Evolutionary conservation across 2,888 invertebrate species (phyloP), one percentile per base, ranked within the genome.

Genomic region (Brachypterus glaber): DNA sequence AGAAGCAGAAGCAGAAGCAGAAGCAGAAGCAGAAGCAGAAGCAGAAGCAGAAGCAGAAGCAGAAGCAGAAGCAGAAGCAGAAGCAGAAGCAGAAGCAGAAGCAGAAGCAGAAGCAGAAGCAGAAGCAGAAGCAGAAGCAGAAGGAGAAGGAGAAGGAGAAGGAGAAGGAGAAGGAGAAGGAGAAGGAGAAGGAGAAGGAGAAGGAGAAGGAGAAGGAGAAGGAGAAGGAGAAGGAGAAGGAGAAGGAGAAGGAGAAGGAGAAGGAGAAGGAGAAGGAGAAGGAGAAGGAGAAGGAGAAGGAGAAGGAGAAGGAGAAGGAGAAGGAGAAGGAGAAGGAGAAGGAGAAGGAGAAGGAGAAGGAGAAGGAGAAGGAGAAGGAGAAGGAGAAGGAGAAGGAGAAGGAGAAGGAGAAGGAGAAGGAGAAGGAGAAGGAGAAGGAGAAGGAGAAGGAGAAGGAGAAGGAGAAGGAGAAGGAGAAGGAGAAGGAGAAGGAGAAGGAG

Each of bases 381-480:
- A 3, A 67, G 66, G 5, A 55, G 64, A 12, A 67, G 67, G 1
- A 68, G 68, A 43, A 61, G 59, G 43, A 60, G 59, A 33, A 67
- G 67, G 37, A 59, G 64, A 0, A 64, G 64, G 1, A 44, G 54
- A 4, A 62, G 62, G 2, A 64, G 62, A 9, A 51, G 52, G n/a
- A 48, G 50, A 0, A 48, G 53, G 14, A 49, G 58, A 7, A 55
- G 59, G 1, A 63, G 59, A 11, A 53, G 66, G 13, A 60, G 69
- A 16, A 68, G 69, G 2, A 60, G 60, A 39, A 67, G 69, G 40
- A 68, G 68, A 2, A 41, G 60, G 17, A 64, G 60, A 37, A 68
- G 67, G 13, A 49, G 57, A 44, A 66, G 65, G 45, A 49, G 55
- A 4, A 56, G 54, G 7, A 58, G 55, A 57, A 58, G 55, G 17